Evolutionary conservation across 2,797 vertebrate species (phyloP).

Genomic region (Austrolebias charrua): DNA sequence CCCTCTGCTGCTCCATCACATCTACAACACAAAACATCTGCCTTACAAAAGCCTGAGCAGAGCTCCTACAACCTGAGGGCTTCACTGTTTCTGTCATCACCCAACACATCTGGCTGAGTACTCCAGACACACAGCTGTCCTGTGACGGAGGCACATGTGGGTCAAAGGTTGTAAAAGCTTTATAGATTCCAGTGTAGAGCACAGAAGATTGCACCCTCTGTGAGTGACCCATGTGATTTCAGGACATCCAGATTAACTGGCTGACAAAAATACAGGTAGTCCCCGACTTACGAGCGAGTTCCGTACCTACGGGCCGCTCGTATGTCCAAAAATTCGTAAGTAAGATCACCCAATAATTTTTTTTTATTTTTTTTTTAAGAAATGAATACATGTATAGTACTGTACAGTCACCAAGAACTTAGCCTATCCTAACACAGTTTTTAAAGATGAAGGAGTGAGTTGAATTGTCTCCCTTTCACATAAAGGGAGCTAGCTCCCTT

Average conservation of each 20-base stretch:
- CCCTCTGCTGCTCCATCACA: constrained; percentile 91
- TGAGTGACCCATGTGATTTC: constrained; percentile 61
- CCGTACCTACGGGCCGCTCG: no score
- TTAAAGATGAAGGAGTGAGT: no score
- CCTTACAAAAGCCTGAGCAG: constrained; percentile 7
- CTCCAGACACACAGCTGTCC: constrained; percentile 13
- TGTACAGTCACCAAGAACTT: no score
- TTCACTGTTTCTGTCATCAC: constrained; percentile 8
- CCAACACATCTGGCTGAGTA: constrained; percentile 1
- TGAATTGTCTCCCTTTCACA: no score
- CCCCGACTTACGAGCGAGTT: no score
- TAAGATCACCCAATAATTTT: no score
- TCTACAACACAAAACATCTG: constrained; percentile 73
- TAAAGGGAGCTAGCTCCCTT: no score
- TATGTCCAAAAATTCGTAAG: no score
- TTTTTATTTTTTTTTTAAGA: no score
- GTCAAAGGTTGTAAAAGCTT: constrained; percentile 46
- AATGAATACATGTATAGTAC: no score
- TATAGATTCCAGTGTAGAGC: constrained; percentile 44
- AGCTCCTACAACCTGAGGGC: neutral
- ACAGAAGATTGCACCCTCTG: constrained; percentile 68
- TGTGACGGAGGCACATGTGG: constrained; percentile 32
- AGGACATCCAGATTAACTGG: constrained; percentile 40
- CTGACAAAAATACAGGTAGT: constrained; percentile 45
- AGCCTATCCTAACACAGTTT: no score